Evolutionary conservation across 2,113 vertebrate genomes (phyloP).

Genomic region (Ranitomeya variabilis): DNA sequence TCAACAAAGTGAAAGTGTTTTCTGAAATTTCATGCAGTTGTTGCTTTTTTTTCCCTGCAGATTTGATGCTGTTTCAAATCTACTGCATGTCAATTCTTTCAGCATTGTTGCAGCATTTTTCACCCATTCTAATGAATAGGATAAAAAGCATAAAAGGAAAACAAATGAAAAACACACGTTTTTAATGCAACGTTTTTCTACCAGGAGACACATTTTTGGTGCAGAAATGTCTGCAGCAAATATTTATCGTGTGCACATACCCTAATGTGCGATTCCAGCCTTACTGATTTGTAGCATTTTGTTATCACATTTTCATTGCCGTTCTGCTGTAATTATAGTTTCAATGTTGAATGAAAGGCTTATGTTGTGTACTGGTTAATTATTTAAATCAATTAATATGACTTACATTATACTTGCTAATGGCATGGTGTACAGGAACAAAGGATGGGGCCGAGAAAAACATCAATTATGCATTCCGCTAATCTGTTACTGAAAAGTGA

Average conservation of each 20-base stretch:
- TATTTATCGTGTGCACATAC: no score
- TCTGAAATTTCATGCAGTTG: no score
- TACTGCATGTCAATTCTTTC: no score
- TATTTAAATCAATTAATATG: slow-evolving; percentile 49
- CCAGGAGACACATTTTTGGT: no score
- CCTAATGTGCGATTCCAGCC: no score
- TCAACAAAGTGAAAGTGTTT: no score
- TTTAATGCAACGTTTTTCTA: no score
- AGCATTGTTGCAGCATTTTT: no score
- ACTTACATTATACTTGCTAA: slow-evolving; percentile 47
- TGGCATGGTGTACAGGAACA: slow-evolving; percentile 20
- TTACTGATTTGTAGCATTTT: neutral
- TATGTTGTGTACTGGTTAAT: slow-evolving; percentile 12
- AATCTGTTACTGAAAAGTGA: slow-evolving; percentile 48
- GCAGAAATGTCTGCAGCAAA: no score
- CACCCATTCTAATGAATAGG: neutral
- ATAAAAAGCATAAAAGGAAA: neutral
- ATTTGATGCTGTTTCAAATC: no score
- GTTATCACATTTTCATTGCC: neutral
- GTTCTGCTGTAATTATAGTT: slow-evolving; percentile 17
- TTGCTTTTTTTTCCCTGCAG: no score
- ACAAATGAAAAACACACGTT: no score
- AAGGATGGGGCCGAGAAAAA: slow-evolving; percentile 21
- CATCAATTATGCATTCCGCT: slow-evolving; percentile 41
- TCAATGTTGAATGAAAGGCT: neutral